These are phyloP conservation scores for Dicranocentrus wangi DNA, from an alignment of 2,888 invertebrate genomes.

Conservation along the genomic window DNA sequence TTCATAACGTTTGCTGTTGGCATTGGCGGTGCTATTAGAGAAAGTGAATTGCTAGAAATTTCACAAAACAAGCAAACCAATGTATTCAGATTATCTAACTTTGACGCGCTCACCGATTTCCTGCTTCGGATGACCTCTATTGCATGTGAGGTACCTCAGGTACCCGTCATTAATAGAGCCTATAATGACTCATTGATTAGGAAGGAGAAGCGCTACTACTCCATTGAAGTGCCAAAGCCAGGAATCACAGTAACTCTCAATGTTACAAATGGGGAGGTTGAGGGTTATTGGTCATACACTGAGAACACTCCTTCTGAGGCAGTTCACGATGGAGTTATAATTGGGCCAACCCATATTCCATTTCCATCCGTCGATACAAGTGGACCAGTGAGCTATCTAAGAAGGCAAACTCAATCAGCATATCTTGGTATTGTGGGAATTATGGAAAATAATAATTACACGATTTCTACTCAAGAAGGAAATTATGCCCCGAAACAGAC, in stretches of 20 bases:
- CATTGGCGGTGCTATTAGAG: conserved; percentile 37
- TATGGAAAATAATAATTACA: conserved; percentile 21
- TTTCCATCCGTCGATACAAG: no score
- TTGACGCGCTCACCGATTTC: conserved; percentile 54
- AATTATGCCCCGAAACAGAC: conserved; percentile 24
- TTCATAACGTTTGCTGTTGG: conserved; percentile 62
- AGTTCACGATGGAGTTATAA: conserved; percentile 60
- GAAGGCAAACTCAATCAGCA: not conserved
- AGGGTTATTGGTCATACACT: conserved; percentile 56
- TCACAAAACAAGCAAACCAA: conserved; percentile 34
- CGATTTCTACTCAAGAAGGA: conserved; percentile 16
- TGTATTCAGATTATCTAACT: conserved; percentile 41
- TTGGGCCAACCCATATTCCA: conserved; percentile 22
- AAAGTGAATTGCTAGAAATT: conserved; percentile 48
- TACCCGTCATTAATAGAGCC: conserved; percentile 40
- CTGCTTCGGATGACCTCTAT: conserved; percentile 48
- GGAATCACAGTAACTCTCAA: conserved; percentile 55
- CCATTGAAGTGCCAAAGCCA: conserved; percentile 32
- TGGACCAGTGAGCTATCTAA: no score
- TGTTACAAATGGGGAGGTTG: conserved; percentile 4
- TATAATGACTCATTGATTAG: conserved; percentile 35
- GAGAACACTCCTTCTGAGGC: conserved; percentile 49
- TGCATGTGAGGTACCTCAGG: conserved; percentile 62
- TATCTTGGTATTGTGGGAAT: conserved; percentile 26
- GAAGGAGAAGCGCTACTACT: conserved; percentile 55